Evolutionary conservation across 2,113 vertebrate species (phyloP), one percentile per base, ranked within the genome.

Genomic region (Procavia capensis): DNA sequence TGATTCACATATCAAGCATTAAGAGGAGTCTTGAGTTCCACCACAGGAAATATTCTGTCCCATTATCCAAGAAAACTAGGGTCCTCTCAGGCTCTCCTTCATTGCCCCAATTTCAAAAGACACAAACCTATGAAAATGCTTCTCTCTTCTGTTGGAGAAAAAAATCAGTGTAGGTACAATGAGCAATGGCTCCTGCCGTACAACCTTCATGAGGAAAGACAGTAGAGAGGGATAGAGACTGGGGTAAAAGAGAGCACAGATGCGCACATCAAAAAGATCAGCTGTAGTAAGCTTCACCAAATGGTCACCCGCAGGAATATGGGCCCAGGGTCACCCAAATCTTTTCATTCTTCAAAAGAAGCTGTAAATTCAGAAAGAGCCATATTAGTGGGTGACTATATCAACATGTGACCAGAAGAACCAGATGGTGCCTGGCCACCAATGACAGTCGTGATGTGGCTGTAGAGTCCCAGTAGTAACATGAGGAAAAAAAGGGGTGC

Each of bases 81-180:
- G 11, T 2, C 59, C 24, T 39, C 27, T 74, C 7, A 13, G 36
- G 78, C 31, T 10, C 9, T 19, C 36, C 45, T 82, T 43, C 24
- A 7, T 41, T n/a, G 36, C 16, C 22, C 25, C 36, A n/a, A 25
- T 72, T 90, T 43, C 13, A 50, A 41, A 64, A 45, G 57, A 90
- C 66, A 22, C 3, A 6, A 8, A 34, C 0, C 4, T 13, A 1
- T 20, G 36, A 86, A 78, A 74, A 13, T 19, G 24, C 0, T 54
- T 97, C 25, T 1, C 9, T 41, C 14, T 66, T 93, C 54, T 47
- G 9, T 0, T 45, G 7, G 24, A 47, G 39, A 34, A 59, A 31
- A 27, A 34, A 11, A 6, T 50, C 64, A 20, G 25, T 17, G 0
- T 1, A 20, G 39, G 25, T 1, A 10, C n/a, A 1, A 1, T 6